These are phyloP conservation scores for Canis aureus DNA, from an alignment of 2,113 vertebrate genomes.

Conservation along the genomic window DNA sequence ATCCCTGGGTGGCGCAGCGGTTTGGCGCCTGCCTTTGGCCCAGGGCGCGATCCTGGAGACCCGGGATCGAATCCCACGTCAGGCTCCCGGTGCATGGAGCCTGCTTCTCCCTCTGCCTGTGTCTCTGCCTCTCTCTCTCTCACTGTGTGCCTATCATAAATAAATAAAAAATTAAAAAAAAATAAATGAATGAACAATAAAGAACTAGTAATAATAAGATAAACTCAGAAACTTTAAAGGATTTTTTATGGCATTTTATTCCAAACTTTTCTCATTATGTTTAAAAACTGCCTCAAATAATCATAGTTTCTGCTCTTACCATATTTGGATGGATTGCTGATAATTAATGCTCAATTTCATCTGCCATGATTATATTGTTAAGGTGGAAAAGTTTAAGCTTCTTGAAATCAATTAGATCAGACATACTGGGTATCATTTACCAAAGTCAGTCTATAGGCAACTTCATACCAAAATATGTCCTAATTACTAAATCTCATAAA, in stretches of 20 bases:
- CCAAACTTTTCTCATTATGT: not conserved
- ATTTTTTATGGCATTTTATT: not conserved
- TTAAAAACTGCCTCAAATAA: not conserved
- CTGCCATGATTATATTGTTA: not conserved
- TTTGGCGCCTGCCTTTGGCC: too few species aligned
- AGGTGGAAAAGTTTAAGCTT: not conserved
- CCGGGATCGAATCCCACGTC: too few species aligned
- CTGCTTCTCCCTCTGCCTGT: too few species aligned
- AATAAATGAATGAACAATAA: not conserved
- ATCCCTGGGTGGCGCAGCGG: too few species aligned
- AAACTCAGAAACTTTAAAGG: not conserved
- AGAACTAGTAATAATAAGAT: not conserved
- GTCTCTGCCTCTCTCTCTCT: too few species aligned
- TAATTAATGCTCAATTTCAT: slow-evolving; percentile 53
- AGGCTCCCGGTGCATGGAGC: too few species aligned
- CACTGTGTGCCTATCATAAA: too few species aligned
- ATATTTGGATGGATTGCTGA: not conserved
- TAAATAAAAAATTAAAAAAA: too few species aligned
- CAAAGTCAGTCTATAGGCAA: not conserved
- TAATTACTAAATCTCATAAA: not conserved
- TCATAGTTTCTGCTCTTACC: not conserved
- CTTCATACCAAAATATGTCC: not conserved
- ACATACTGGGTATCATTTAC: not conserved
- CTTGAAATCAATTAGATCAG: not conserved
- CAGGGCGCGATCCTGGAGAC: too few species aligned